A percentile compares a stretch with the other conserved stretches of the same genome.
phyloP scores from a whole-genome alignment of 2,797 vertebrate species.

The Delichon dasypus region DNA sequence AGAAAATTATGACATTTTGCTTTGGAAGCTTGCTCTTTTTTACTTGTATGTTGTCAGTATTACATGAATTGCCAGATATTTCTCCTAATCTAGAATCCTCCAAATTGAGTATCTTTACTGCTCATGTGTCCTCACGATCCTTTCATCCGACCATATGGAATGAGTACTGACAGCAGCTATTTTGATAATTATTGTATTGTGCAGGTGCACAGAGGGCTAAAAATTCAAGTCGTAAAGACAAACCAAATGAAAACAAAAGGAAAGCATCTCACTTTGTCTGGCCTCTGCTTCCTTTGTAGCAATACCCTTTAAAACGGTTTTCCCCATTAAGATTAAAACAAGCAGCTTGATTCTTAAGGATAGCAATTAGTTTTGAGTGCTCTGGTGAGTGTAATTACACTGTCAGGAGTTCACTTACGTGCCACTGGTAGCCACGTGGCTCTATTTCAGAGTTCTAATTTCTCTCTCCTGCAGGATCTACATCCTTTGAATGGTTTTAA shows the following conservation, averaged over 20 bases:
- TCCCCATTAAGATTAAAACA: background rate
- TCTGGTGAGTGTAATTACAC: background rate
- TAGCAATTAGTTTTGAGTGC: conserved; percentile 29
- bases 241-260: background rate
- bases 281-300: background rate
- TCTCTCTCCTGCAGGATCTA: background rate
- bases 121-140: fast-evolving
- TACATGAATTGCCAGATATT: background rate
- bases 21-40: background rate
- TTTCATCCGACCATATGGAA: background rate
- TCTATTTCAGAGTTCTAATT: background rate
- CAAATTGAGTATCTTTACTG: background rate
- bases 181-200: background rate
- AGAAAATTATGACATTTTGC: background rate
- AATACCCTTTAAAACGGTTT: background rate
- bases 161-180: background rate
- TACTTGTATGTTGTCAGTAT: background rate
- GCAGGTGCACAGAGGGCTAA: background rate
- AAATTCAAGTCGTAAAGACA: background rate
- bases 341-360: conserved; percentile 33
- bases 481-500: fast-evolving
- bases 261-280: background rate
- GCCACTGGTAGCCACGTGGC: background rate
- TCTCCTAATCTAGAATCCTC: background rate
- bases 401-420: conserved; percentile 18